These are phyloP conservation scores for Chloroclystis v-ata DNA, from an alignment of 2,888 invertebrate species.

Conservation along the genomic window DNA sequence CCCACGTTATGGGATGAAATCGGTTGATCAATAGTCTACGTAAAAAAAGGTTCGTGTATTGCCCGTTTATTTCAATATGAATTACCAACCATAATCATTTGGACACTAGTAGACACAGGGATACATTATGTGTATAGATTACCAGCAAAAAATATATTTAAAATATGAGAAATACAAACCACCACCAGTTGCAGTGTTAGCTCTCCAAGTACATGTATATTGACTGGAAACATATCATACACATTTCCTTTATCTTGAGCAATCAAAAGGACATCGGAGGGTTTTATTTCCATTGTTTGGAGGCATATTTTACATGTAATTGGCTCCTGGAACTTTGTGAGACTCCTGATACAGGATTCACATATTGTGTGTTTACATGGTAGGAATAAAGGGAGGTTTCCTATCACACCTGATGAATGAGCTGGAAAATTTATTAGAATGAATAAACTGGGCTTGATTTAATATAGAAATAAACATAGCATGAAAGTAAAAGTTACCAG, in stretches of 20 bases:
- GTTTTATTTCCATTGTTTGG: slow-evolving; percentile 42
- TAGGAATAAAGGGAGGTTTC: slow-evolving; percentile 78
- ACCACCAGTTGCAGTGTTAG: slow-evolving; percentile 41
- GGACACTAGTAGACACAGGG: too few relatives aligned
- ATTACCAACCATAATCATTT: too few relatives aligned
- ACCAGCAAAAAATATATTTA: too few relatives aligned
- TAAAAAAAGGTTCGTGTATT: too few relatives aligned
- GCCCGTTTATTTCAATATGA: too few relatives aligned
- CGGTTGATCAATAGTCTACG: too few relatives aligned
- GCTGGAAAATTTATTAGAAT: slow-evolving; percentile 32
- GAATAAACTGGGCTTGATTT: not conserved
- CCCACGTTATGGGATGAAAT: too few relatives aligned
- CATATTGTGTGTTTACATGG: slow-evolving; percentile 84
- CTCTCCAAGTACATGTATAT: slow-evolving; percentile 60
- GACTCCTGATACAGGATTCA: slow-evolving; percentile 76
- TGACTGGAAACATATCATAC: slow-evolving; percentile 56
- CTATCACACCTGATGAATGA: slow-evolving; percentile 35
- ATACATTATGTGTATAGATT: too few relatives aligned
- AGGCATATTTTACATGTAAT: slow-evolving; percentile 73
- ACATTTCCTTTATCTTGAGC: slow-evolving; percentile 42
- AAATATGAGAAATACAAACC: too few relatives aligned
- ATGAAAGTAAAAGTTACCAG: too few relatives aligned
- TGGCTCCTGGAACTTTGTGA: slow-evolving; percentile 55
- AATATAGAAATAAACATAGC: not conserved
- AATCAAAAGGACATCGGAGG: slow-evolving; percentile 35